Percentiles rank a stretch among this genome's conserved stretches.
Conservation (phyloP, 2,113 vertebrate genomes). For the Rhea americana region DNA sequence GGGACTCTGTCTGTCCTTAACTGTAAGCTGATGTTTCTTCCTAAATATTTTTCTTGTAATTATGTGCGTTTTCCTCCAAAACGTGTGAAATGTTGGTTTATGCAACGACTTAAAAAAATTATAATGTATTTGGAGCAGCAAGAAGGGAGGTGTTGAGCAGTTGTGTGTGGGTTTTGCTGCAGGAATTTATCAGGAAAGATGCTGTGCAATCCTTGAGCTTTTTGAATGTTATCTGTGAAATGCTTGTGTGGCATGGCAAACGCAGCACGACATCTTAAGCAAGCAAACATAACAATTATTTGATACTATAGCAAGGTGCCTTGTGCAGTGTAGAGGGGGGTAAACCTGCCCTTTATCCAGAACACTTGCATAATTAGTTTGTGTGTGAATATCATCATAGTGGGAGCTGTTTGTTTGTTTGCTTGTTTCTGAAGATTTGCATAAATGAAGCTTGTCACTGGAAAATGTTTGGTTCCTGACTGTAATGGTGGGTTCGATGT, state of each 20-base stretch:
- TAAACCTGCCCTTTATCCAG: neutral
- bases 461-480: neutral
- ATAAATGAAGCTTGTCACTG: neutral
- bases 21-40: neutral
- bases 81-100: neutral
- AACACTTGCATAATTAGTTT: conserved; percentile 31
- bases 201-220: neutral
- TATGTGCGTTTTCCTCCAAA: neutral
- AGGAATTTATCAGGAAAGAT: conserved; percentile 49
- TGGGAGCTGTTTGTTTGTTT: neutral
- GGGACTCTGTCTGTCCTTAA: neutral
- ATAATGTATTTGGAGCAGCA: neutral
- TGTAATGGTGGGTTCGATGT: neutral
- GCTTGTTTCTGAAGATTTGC: neutral
- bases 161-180: conserved; percentile 52
- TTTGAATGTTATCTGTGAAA: neutral
- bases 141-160: neutral
- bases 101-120: too few relatives aligned
- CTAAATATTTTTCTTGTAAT: neutral
- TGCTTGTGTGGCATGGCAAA: neutral
- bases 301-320: neutral
- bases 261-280: neutral
- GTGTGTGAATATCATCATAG: neutral
- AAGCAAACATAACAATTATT: neutral
- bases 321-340: neutral